Percentiles rank a stretch among this genome's conserved stretches.
These are phyloP conservation scores for Hoplodrina blanda DNA, from an alignment of 2,888 invertebrate species.

Conservation along the genomic window DNA sequence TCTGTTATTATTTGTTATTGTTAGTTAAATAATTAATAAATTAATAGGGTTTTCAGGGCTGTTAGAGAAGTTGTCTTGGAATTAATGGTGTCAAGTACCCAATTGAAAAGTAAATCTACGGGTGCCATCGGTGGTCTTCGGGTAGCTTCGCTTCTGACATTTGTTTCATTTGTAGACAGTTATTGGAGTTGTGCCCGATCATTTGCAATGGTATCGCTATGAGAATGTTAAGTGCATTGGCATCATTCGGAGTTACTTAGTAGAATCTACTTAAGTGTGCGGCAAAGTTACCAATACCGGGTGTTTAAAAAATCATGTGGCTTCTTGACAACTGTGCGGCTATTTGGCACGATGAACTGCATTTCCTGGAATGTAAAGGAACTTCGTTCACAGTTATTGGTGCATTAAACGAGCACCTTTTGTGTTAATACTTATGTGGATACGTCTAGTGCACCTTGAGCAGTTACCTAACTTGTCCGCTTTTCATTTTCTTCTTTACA, in stretches of 20 bases:
- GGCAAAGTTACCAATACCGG: constrained; percentile 12
- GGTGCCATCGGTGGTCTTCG: neutral
- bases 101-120: neutral
- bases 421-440: too few species aligned
- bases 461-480: too few species aligned
- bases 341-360: constrained; percentile 9
- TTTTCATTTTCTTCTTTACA: too few species aligned
- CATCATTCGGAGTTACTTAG: constrained; percentile 35
- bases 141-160: neutral
- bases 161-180: constrained; percentile 4
- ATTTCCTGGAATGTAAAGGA: constrained; percentile 10
- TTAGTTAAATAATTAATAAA: too few species aligned
- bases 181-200: constrained; percentile 45
- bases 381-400: neutral
- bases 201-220: constrained; percentile 17
- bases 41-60: too few species aligned
- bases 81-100: too few species aligned
- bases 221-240: constrained; percentile 39
- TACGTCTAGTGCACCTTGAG: neutral
- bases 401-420: neutral
- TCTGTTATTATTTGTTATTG: too few species aligned
- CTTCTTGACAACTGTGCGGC: constrained; percentile 3
- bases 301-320: constrained; percentile 10
- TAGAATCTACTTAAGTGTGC: constrained; percentile 7
- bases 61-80: too few species aligned